A percentile compares a stretch with the other conserved stretches of the same genome.
These are phyloP conservation scores for Cistogaster globosa DNA, from an alignment of 2,888 invertebrate species.

Conservation along the genomic window DNA sequence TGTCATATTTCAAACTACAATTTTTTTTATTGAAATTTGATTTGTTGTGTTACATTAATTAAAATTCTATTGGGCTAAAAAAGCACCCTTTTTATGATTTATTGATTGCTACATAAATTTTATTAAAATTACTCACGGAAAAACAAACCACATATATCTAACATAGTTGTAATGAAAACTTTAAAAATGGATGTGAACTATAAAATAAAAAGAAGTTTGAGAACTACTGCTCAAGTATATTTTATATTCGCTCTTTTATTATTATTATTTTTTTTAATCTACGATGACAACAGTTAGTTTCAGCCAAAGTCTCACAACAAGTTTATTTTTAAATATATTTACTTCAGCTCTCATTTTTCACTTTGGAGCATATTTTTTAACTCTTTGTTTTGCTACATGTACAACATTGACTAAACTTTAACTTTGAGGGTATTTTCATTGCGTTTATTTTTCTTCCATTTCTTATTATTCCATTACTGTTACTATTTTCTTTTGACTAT, in stretches of 20 bases:
- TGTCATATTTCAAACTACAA: no score
- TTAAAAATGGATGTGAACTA: no score
- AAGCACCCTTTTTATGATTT: no score
- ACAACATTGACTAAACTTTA: constrained; percentile 11
- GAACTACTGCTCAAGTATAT: constrained; percentile 11
- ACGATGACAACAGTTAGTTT: constrained; percentile 38
- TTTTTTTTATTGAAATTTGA: no score
- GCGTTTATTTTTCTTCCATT: constrained; percentile 43
- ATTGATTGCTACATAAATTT: no score
- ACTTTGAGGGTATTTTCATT: constrained; percentile 54
- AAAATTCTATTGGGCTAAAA: no score
- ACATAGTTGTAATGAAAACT: no score
- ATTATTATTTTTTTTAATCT: constrained; percentile 42
- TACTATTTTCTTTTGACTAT: constrained; percentile 65
- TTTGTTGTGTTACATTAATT: no score
- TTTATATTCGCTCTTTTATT: background rate
- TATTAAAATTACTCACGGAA: no score
- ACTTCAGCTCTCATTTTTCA: constrained; percentile 28
- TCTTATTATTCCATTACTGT: constrained; percentile 52
- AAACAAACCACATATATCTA: no score
- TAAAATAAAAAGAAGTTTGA: background rate
- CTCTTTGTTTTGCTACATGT: constrained; percentile 13
- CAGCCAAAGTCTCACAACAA: constrained; percentile 43
- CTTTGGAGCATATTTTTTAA: constrained; percentile 26
- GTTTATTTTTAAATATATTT: constrained; percentile 42